Evolutionary conservation across 2,113 vertebrate species (phyloP).

Genomic region (Cavia aperea): DNA sequence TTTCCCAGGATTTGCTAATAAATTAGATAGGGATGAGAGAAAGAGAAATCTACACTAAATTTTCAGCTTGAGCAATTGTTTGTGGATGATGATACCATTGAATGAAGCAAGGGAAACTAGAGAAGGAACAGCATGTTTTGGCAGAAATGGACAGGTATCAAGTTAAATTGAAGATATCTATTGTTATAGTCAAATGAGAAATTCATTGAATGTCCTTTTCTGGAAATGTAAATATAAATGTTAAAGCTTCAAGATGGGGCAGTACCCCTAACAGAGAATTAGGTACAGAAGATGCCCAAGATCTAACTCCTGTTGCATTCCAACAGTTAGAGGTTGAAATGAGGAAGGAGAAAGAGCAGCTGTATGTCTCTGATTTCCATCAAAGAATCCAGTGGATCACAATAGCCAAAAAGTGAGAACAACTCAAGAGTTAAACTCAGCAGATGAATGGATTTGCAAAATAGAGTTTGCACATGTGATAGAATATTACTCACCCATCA

Average conservation of each 20-base stretch:
- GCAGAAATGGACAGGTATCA: neutral
- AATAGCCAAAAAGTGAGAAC: neutral
- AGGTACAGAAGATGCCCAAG: neutral
- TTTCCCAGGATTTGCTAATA: neutral
- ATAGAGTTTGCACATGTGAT: neutral
- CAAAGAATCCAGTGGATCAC: neutral
- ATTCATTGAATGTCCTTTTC: neutral
- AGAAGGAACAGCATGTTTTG: conserved; percentile 2
- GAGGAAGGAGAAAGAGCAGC: conserved; percentile 3
- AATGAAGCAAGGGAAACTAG: neutral
- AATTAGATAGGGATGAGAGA: neutral
- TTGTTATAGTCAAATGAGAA: neutral
- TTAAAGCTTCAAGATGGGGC: conserved; percentile 26
- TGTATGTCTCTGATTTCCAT: neutral
- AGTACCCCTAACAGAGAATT: neutral
- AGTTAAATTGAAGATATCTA: conserved; percentile 7
- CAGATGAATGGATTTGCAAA: neutral
- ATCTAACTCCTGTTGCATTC: conserved; percentile 2
- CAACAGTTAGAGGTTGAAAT: neutral
- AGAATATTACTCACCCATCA: neutral
- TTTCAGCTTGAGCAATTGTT: conserved; percentile 16
- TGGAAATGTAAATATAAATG: neutral
- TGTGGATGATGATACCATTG: neutral
- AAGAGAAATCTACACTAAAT: neutral
- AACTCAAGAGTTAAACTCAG: neutral